Evolutionary conservation across 2,888 invertebrate species (phyloP).

Genomic region (Eulithis prunata): DNA sequence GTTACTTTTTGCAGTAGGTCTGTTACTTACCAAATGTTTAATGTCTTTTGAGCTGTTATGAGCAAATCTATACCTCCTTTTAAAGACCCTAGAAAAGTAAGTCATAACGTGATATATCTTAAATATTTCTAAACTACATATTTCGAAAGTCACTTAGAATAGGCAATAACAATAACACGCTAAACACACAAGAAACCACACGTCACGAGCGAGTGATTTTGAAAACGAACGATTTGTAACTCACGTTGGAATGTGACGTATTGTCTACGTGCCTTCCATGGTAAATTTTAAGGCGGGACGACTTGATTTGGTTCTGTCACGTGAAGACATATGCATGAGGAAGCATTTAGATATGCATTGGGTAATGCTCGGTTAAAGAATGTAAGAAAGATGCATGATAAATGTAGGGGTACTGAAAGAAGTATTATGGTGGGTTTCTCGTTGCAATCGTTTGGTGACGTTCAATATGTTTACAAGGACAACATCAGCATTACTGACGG

Average conservation of each 20-base stretch:
- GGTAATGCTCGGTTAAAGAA: slow-evolving; percentile 12
- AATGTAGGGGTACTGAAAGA: slow-evolving; percentile 14
- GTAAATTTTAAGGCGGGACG: slow-evolving; percentile 41
- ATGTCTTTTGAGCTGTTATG: no score
- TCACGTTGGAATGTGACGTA: slow-evolving; percentile 54
- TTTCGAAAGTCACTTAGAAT: slow-evolving; percentile 28
- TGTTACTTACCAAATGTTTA: no score
- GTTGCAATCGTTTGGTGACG: background rate
- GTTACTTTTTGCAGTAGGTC: no score
- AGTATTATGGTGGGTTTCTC: slow-evolving; percentile 11
- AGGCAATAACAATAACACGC: slow-evolving; percentile 34
- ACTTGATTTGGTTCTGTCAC: slow-evolving; percentile 39
- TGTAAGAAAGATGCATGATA: slow-evolving; percentile 1
- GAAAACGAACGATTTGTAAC: slow-evolving; percentile 54
- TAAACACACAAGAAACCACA: slow-evolving; percentile 53
- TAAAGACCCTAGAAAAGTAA: slow-evolving; percentile 14
- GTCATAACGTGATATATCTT: slow-evolving; percentile 15
- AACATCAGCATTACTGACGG: background rate
- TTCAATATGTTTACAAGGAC: background rate
- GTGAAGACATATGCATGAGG: slow-evolving; percentile 34
- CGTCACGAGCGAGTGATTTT: slow-evolving; percentile 67
- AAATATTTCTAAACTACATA: slow-evolving; percentile 19
- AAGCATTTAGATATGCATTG: slow-evolving; percentile 35
- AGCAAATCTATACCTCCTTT: background rate
- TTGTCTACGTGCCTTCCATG: slow-evolving; percentile 47